Base-by-base conservation (phyloP, 2,888 invertebrate species). In the Smittia aterrima region DNA sequence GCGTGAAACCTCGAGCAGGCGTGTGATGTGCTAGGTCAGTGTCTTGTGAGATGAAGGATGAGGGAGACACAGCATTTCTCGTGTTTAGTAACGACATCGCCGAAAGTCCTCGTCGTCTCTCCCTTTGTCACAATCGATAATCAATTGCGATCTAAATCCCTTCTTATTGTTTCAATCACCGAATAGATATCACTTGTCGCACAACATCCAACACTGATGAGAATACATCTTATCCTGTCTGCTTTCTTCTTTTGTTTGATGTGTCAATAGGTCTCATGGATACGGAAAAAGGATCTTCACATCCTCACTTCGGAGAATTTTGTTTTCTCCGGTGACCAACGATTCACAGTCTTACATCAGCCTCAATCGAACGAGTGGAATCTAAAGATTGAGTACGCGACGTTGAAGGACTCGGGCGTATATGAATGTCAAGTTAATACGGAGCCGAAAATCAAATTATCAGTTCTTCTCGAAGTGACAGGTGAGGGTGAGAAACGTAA, bases 291-390 rank as follows among this genome's bases (percentile, higher is more conserved):
- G 9, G 83, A 83, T 76, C 86, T 94, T 25, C 94, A 94, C 83
- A 94, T 95, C 81, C 85, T 95, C 76, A 94, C 94, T 0, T 90
- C 90, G 11, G 89, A 92, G 80, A 90, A 92, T 78, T 91, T 92
- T 83, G 93, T 93, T 32, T 95, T 94, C 83, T 94, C 94, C 1
- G 93, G 93, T 0, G 95, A 95, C 82, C 92, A 88, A 16, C 84
- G 95, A 78, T 95, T 95, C 85, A 90, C 92, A 79, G 92, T 93
- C 1, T 85, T 91, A 20, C 94, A 94, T 81, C 91, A 92, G 0
- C 92, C 92, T 77, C 89, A 89, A 7, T 90, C 91, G 20, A 92
- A 94, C 81, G 93, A 94, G 82, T 94, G 93, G 93, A 91, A 92
- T 82, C 86, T 95, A 77, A 89, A 89, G 82, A 89, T 95, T 77